Evolutionary conservation across 2,113 vertebrate species (phyloP).

Genomic region (Tragelaphus scriptus): DNA sequence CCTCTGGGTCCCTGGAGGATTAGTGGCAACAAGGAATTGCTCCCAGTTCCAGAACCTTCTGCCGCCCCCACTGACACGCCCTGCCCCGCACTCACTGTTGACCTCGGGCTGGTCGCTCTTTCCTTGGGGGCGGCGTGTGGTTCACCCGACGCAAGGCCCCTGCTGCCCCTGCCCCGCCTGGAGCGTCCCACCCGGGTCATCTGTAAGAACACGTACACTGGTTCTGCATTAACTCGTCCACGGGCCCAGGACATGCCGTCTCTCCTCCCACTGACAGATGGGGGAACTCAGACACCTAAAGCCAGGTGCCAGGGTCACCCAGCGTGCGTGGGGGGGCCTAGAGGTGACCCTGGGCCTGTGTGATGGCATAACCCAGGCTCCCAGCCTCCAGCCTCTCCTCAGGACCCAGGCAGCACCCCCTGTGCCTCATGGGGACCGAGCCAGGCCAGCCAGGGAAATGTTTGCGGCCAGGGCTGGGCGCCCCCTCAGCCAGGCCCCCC

Average conservation of each 20-base stretch:
- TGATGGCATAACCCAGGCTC: too few relatives aligned
- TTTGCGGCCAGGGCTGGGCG: accelerated
- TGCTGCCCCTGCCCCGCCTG: accelerated
- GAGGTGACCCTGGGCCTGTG: background rate
- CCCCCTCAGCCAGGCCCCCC: too few relatives aligned
- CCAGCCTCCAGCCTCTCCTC: too few relatives aligned
- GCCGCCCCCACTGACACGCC: accelerated
- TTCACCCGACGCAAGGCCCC: background rate
- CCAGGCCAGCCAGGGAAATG: accelerated
- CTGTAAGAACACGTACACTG: accelerated
- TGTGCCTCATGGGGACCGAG: accelerated
- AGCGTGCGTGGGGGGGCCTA: background rate
- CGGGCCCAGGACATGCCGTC: accelerated
- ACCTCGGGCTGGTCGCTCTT: background rate
- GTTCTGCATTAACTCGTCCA: background rate
- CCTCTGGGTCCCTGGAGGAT: accelerated
- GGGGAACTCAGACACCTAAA: background rate
- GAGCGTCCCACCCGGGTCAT: accelerated
- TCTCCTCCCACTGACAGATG: background rate
- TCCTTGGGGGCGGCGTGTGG: accelerated
- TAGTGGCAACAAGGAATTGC: background rate
- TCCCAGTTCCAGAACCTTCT: background rate
- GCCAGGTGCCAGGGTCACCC: background rate
- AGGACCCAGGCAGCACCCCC: background rate
- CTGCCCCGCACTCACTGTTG: accelerated